phyloP scores from a whole-genome alignment of 2,888 invertebrate species.

The Scaptomyza parva region DNA sequence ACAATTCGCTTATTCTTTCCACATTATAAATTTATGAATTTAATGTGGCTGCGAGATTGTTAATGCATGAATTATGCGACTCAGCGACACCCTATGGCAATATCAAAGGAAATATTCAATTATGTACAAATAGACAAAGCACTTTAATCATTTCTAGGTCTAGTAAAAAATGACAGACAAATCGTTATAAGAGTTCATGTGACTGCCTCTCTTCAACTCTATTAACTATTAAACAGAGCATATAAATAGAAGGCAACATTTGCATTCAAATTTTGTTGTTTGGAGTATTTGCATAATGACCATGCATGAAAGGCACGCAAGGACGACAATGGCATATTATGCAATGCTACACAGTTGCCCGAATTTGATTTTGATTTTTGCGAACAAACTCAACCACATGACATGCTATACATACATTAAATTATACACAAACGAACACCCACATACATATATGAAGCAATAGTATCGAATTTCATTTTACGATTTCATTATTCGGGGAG shows the following conservation, averaged over 20 bases:
- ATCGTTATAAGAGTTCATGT: background rate
- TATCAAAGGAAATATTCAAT: constrained; percentile 1
- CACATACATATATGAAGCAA: background rate
- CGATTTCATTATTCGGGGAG: constrained; percentile 59
- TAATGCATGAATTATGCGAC: background rate
- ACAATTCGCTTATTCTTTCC: constrained; percentile 17
- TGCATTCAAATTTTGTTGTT: constrained; percentile 21
- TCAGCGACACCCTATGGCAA: constrained; percentile 8
- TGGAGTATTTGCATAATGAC: constrained; percentile 53
- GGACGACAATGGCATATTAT: constrained; percentile 53
- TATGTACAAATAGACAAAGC: background rate
- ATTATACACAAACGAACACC: background rate
- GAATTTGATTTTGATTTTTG: constrained; percentile 37
- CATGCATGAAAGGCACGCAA: constrained; percentile 16
- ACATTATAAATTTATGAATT: constrained; percentile 37
- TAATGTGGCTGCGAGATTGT: constrained; percentile 13
- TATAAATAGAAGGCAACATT: background rate
- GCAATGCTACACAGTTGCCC: constrained; percentile 33
- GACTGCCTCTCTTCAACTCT: background rate
- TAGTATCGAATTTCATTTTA: constrained; percentile 72
- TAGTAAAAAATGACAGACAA: too few relatives aligned
- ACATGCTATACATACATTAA: background rate
- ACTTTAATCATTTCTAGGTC: too few relatives aligned
- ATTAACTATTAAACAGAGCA: constrained; percentile 5
- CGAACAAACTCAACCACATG: constrained; percentile 4